Base-by-base conservation (phyloP, 2,113 vertebrate genomes). In the Eptesicus fuscus region DNA sequence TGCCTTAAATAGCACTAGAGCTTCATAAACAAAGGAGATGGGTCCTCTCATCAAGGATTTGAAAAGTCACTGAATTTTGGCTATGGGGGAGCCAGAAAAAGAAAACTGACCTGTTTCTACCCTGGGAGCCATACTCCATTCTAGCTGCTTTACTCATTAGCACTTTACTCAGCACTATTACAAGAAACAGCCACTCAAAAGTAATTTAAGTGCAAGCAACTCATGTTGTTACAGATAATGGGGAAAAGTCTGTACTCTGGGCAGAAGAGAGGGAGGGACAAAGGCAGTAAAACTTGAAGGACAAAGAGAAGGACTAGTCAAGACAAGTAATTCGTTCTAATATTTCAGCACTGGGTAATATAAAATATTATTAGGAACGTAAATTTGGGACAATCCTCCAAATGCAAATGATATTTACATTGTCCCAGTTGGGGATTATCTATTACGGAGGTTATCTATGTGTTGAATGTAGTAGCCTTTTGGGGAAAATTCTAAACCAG, bases 141-240 rank as follows among this genome's bases (percentile, higher is more conserved):
- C 42, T 59, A 40, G 42, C 2, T 51, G 44, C 74, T 4, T 12
- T 32, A 40, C 65, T 95, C 56, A 67, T 88, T 76, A 94, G 59
- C 37, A 76, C 94, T 83, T 86, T 30, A 63, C 70, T 93, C 89
- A 95, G 95, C 74, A 80, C 42, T 92, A 49, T 10, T 63, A 59
- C 10, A 47, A 96, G 93, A 93, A 96, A 88, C 9, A 78, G 92
- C 25, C 49, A 88, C 77, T 90, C 82, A 23, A 53, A 90, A 74
- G 78, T 49, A 92, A 88, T 80, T 90, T 90, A 71, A 96, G 65
- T 47, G 80, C 61, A 78, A 47, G 23, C 79, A 67, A 80, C n/a
- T 93, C 1, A 0, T 0, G 17, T 35, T 70, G 84, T 63, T 90
- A 61, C 40, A 73, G 83, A 93, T 47, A 79, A 89, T n/a, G 56